A percentile compares a stretch with the other conserved stretches of the same genome.
Evolutionary conservation across 2,888 invertebrate genomes (phyloP).

Genomic region (Salpingus planirostris): DNA sequence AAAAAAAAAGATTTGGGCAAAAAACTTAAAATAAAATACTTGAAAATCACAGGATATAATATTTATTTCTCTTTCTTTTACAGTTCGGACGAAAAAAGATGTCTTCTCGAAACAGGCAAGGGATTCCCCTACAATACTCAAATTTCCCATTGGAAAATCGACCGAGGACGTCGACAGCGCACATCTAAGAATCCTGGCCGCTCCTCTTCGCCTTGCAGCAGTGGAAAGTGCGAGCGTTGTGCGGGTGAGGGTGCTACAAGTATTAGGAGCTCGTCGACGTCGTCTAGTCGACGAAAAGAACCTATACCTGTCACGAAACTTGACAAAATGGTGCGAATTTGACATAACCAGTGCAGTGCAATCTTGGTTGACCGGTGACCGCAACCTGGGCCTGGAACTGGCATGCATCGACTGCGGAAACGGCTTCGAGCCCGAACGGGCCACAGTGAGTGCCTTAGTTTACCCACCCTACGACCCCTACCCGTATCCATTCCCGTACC

Average conservation of each 20-base stretch:
- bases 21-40: too few species aligned
- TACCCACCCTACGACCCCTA: too few species aligned
- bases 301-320: slow-evolving; percentile 33
- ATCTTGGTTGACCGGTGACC: slow-evolving; percentile 42
- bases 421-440: slow-evolving; percentile 35
- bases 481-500: too few species aligned
- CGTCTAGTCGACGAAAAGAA: slow-evolving; percentile 35
- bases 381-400: slow-evolving; percentile 48
- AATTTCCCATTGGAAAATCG: slow-evolving; percentile 24
- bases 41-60: too few species aligned
- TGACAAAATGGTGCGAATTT: slow-evolving; percentile 52
- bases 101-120: too few species aligned
- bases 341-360: slow-evolving; percentile 48
- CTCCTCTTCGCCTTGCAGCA: slow-evolving; percentile 20
- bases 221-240: slow-evolving; percentile 14
- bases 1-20: too few species aligned
- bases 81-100: too few species aligned
- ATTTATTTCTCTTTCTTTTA: too few species aligned
- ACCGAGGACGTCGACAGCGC: slow-evolving; percentile 40
- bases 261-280: slow-evolving; percentile 38
- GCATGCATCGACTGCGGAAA: slow-evolving; percentile 44
- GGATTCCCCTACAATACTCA: too few species aligned
- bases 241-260: slow-evolving; percentile 34
- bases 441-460: slow-evolving; percentile 34
- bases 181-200: slow-evolving; percentile 40